Base-by-base conservation (phyloP, 2,797 vertebrate genomes). In the Anomalospiza imberbis region DNA sequence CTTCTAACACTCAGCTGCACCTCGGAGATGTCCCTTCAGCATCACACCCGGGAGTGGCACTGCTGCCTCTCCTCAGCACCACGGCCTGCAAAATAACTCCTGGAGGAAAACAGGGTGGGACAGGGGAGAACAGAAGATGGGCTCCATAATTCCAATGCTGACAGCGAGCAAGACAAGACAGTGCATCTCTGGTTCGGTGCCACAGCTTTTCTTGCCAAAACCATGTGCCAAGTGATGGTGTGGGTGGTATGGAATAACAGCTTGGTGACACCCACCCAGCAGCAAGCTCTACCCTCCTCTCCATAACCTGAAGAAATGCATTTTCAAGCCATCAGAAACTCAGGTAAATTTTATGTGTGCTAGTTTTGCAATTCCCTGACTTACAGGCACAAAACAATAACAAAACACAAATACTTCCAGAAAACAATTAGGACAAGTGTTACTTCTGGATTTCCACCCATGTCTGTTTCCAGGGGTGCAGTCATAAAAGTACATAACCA, bases 101-200 rank as follows among this genome's bases (percentile, higher is more conserved):
- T 34, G 20, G 13, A 34, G n/a, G 5, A 57, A 65, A 71, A 6
- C 2, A 24, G 9, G 4, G 2, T 1, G 2, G 10, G 5, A 31
- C 6, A 9, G 20, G 20, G 32, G 24, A 6, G 4, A 13, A 17
- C 14, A 45, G 14, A 21, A 12, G 6, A 54, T 38, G 7, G 7
- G 22, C 7, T 22, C 12, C 24, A 9, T 40, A 34, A 19, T 25
- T 40, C 42, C 44, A 19, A 2, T n/a, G 28, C 20, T 57, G 57
- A n/a, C 24, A 45, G 25, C 12, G 25, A 63, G 25, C 9, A 29
- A 31, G 29, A n/a, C 8, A 28, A 40, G 26, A 22, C 5, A 13
- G 22, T 0, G 0, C 9, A 61, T 2, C 10, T 51, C 44, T 63
- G 7, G 2, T 22, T 29, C 0, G 0, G 2, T 14, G 10, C 17